phyloP scores from a whole-genome alignment of 1,140 invertebrate genomes.

The Metopolophium dirhodum region DNA sequence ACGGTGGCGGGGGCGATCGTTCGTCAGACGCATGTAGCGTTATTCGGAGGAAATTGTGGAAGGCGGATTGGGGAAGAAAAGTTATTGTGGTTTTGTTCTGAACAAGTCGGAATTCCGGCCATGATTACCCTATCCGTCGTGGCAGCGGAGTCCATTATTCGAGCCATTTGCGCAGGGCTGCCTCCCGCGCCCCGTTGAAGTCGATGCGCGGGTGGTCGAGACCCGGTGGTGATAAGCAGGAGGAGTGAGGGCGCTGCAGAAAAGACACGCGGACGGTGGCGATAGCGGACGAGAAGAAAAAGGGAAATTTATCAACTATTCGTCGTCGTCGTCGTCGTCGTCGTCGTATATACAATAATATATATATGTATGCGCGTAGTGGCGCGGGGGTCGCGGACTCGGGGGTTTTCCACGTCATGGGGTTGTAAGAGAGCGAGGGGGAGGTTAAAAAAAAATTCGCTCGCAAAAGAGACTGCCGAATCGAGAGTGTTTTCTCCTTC shows the following conservation, averaged over 20 bases:
- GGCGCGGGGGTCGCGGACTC: not conserved
- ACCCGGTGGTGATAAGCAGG: not conserved
- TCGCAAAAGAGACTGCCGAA: conserved; percentile 17
- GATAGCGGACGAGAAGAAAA: not conserved
- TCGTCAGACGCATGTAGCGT: not conserved
- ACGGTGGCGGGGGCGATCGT: not conserved
- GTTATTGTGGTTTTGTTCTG: conserved; percentile 42
- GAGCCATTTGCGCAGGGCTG: not conserved
- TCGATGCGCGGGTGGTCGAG: not conserved
- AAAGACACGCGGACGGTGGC: not conserved
- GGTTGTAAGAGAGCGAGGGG: not conserved
- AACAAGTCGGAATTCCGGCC: conserved; percentile 49
- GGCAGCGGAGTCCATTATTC: conserved; percentile 50
- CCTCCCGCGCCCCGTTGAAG: too few relatives aligned
- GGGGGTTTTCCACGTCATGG: not conserved
- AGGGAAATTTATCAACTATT: conserved; percentile 53
- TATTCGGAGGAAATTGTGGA: not conserved
- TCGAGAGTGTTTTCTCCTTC: conserved; percentile 40
- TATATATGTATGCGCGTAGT: not conserved
- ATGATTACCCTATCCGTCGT: conserved; percentile 35
- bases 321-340: conserved; percentile 37
- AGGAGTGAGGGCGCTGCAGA: not conserved
- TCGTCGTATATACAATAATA: not conserved
- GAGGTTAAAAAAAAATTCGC: not conserved
- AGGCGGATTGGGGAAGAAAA: not conserved